phyloP scores from a whole-genome alignment of 2,797 vertebrate genomes.

The Champsocephalus esox region DNA sequence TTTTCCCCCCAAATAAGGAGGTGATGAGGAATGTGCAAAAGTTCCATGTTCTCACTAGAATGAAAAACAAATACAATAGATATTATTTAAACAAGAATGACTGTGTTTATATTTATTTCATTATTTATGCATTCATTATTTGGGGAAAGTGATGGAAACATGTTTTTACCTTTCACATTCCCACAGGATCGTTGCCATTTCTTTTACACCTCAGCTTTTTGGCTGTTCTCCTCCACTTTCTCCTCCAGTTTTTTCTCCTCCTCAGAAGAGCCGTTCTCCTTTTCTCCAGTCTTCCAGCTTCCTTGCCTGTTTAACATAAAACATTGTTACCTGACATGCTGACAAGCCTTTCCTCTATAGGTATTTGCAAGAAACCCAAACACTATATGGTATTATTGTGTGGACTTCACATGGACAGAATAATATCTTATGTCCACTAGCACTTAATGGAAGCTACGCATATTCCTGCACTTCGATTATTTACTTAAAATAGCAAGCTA shows the following conservation, averaged over 20 bases:
- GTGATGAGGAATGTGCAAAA: constrained; percentile 81
- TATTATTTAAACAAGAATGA: constrained; percentile 20
- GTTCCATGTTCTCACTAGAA: constrained; percentile 77
- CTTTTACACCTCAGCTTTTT: constrained; percentile 95
- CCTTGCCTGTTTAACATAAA: constrained; percentile 82
- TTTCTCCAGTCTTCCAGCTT: constrained; percentile 90
- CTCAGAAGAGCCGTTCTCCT: constrained; percentile 94
- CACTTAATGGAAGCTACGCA: background rate
- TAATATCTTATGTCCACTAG: background rate
- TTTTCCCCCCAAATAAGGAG: constrained; percentile 54
- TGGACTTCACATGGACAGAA: background rate
- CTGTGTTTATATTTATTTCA: background rate
- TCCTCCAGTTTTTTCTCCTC: constrained; percentile 98
- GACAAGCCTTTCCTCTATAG: background rate
- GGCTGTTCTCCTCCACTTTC: constrained; percentile 94
- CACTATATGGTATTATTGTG: too few species aligned
- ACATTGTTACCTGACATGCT: constrained; percentile 39
- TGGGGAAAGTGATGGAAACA: background rate
- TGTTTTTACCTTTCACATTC: constrained; percentile 74
- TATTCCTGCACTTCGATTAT: background rate
- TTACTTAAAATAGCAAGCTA: background rate
- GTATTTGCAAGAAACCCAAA: background rate
- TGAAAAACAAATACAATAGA: constrained; percentile 29
- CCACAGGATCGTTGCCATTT: constrained; percentile 57
- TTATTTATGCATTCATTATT: background rate